These are phyloP conservation scores for Stenotaenia linearis DNA, from an alignment of 2,888 invertebrate genomes.

Conservation along the genomic window DNA sequence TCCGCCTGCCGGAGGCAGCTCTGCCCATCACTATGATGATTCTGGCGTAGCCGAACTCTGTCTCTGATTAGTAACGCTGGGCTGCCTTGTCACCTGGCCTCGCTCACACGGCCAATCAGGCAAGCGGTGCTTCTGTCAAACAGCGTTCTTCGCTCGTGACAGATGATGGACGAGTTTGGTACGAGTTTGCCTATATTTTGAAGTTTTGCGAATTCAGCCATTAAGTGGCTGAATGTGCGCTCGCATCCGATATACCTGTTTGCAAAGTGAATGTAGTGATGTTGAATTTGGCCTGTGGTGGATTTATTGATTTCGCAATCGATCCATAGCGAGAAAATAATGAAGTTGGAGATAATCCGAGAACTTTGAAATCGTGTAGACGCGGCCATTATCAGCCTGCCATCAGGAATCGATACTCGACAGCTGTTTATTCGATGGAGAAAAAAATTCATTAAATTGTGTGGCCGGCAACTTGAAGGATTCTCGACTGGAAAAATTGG, in stretches of 20 bases:
- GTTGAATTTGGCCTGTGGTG: neutral
- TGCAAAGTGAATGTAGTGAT: neutral
- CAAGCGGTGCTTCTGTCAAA: slow-evolving; percentile 7
- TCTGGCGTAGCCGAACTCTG: slow-evolving; percentile 13
- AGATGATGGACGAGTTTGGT: slow-evolving; percentile 8
- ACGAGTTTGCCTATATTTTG: neutral
- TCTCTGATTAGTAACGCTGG: slow-evolving; percentile 23
- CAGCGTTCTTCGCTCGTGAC: neutral
- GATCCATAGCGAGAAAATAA: neutral
- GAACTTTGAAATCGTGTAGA: neutral
- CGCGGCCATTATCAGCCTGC: slow-evolving; percentile 16
- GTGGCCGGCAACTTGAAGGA: slow-evolving; percentile 10
- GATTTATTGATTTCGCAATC: neutral
- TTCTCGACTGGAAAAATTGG: slow-evolving; percentile 13
- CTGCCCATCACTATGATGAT: slow-evolving; percentile 7
- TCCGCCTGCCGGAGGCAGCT: slow-evolving; percentile 10
- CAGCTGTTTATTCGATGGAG: slow-evolving; percentile 11
- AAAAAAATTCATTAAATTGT: slow-evolving; percentile 17
- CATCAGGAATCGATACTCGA: slow-evolving; percentile 14
- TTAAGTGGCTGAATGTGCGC: neutral
- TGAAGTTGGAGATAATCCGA: slow-evolving; percentile 5
- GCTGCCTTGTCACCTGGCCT: slow-evolving; percentile 24
- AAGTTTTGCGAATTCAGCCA: slow-evolving; percentile 9
- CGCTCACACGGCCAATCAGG: slow-evolving; percentile 26
- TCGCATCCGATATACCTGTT: neutral